Evolutionary conservation across 2,797 vertebrate species (phyloP).

Genomic region (Sarcoramphus papa): DNA sequence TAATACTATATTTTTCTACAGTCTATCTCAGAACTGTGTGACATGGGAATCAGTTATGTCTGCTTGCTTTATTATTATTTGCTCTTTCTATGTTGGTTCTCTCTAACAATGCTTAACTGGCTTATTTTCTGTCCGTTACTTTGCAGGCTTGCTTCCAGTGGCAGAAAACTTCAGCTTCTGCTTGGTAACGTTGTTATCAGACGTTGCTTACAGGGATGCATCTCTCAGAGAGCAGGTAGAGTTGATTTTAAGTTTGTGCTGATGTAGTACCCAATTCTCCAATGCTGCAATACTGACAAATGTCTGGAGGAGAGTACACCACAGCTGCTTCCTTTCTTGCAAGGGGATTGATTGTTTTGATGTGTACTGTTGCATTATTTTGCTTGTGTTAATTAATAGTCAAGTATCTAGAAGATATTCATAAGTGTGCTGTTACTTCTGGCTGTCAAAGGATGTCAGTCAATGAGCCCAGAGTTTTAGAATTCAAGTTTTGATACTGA

Average conservation of each 20-base stretch:
- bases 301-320: not conserved
- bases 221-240: slow-evolving; percentile 84
- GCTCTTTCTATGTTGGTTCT: not conserved
- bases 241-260: not conserved
- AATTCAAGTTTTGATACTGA: not conserved
- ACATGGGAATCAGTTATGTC: not conserved
- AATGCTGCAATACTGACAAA: not conserved
- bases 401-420: not conserved
- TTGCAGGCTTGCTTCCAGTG: slow-evolving; percentile 86
- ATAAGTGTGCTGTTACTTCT: not conserved
- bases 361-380: not conserved
- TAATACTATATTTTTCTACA: not conserved
- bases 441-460: not conserved
- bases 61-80: not conserved
- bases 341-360: not conserved
- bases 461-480: not conserved
- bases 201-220: slow-evolving; percentile 89
- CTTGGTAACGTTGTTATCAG: slow-evolving; percentile 90
- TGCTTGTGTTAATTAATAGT: not conserved
- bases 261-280: not conserved
- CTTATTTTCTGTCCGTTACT: not conserved
- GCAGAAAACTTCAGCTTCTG: slow-evolving; percentile 96
- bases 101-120: not conserved
- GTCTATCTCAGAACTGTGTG: not conserved
- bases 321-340: not conserved